These are phyloP conservation scores for Numenius phaeopus DNA, from an alignment of 2,797 vertebrate species.

Conservation along the genomic window DNA sequence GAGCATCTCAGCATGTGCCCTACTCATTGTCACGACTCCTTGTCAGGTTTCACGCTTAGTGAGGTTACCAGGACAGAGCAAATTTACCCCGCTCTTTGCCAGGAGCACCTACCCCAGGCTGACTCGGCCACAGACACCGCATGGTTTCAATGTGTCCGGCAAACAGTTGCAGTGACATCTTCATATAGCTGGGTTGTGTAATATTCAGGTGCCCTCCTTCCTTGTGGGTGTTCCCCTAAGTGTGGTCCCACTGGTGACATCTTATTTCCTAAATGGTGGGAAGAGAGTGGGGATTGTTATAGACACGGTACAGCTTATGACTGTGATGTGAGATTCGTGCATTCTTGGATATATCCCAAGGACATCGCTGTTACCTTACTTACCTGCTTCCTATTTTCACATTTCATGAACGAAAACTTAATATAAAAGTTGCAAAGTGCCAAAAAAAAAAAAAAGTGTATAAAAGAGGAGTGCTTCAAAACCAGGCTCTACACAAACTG, in stretches of 20 bases:
- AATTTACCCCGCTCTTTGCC: accelerated
- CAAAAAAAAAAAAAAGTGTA: neutral
- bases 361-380: neutral
- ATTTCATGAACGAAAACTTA: slow-evolving; percentile 2
- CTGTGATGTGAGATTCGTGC: neutral
- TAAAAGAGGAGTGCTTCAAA: neutral
- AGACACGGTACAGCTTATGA: neutral
- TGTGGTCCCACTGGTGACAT: neutral
- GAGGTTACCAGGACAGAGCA: neutral
- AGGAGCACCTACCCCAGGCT: neutral
- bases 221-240: neutral
- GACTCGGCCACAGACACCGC: neutral
- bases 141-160: neutral
- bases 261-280: neutral
- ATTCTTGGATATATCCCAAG: neutral
- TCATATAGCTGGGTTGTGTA: neutral
- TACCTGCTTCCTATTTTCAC: neutral
- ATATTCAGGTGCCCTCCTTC: neutral
- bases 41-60: neutral
- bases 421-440: neutral
- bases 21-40: neutral
- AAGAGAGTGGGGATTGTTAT: neutral
- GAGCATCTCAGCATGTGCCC: neutral
- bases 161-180: neutral
- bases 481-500: neutral